A percentile compares a stretch with the other conserved stretches of the same genome.
Conservation (phyloP, 2,888 invertebrate species). For the Oligia strigilis region DNA sequence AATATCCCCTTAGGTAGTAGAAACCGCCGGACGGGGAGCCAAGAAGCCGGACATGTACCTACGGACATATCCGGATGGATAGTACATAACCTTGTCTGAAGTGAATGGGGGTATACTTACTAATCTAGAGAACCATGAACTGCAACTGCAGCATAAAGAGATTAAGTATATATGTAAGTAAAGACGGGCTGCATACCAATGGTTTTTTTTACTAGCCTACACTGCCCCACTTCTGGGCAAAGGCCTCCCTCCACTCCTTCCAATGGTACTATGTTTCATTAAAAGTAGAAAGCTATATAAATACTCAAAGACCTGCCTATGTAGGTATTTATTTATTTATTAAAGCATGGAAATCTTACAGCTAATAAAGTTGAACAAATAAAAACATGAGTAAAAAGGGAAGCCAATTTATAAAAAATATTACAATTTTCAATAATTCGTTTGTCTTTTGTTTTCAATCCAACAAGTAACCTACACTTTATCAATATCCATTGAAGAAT, state of each 20-base stretch:
- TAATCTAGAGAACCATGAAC: background rate
- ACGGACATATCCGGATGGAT: background rate
- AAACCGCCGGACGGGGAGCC: background rate
- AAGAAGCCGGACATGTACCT: background rate
- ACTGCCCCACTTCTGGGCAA: too few relatives aligned
- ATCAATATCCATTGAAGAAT: background rate
- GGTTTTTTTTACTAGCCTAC: too few relatives aligned
- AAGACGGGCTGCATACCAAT: background rate
- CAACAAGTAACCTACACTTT: background rate
- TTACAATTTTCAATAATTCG: background rate
- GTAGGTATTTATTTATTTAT: background rate
- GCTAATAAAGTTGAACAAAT: background rate
- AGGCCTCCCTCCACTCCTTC: too few relatives aligned
- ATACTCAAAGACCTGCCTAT: background rate
- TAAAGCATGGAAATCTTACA: background rate
- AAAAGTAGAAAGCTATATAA: background rate
- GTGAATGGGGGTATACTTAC: background rate
- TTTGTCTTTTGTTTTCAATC: background rate
- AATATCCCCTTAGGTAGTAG: too few relatives aligned
- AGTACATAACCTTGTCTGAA: background rate
- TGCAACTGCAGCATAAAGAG: too few relatives aligned
- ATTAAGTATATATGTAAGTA: background rate
- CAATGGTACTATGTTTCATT: background rate
- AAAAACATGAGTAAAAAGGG: background rate
- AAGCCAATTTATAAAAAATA: background rate